A percentile compares a stretch with the other conserved stretches of the same genome.
These are phyloP conservation scores for Formica aserva DNA, from an alignment of 2,888 invertebrate genomes.

Conservation along the genomic window DNA sequence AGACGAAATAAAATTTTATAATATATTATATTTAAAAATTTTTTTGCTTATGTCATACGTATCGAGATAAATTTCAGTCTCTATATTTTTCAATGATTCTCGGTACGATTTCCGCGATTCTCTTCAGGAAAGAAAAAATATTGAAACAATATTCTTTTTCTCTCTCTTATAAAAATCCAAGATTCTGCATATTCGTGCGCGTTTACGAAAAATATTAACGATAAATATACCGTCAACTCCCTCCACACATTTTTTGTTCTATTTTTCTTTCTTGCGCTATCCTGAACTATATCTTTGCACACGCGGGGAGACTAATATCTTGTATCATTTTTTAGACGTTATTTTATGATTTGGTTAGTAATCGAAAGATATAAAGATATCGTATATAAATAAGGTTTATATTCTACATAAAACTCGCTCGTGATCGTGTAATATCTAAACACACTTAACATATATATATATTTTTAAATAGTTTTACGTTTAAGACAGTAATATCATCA, in stretches of 20 bases:
- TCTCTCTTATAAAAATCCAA: constrained; percentile 37
- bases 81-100: constrained; percentile 41
- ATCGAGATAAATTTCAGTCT: constrained; percentile 55
- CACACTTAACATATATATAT: background rate
- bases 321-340: constrained; percentile 60
- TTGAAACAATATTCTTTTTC: constrained; percentile 24
- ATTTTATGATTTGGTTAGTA: constrained; percentile 48
- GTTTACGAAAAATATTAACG: constrained; percentile 68
- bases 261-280: constrained; percentile 30
- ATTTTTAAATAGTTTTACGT: background rate
- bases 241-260: constrained; percentile 2
- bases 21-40: too few species aligned
- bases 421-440: background rate
- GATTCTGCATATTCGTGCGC: constrained; percentile 48
- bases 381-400: constrained; percentile 18
- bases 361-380: constrained; percentile 16
- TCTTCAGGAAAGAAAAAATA: constrained; percentile 53
- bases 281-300: constrained; percentile 31
- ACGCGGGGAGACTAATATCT: constrained; percentile 60
- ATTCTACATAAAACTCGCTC: constrained; percentile 4
- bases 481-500: background rate
- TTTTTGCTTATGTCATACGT: constrained; percentile 58
- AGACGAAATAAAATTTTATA: constrained; percentile 29
- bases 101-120: background rate
- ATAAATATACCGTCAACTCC: constrained; percentile 62